phyloP scores from a whole-genome alignment of 2,113 vertebrate species.

The Shinisaurus crocodilurus region DNA sequence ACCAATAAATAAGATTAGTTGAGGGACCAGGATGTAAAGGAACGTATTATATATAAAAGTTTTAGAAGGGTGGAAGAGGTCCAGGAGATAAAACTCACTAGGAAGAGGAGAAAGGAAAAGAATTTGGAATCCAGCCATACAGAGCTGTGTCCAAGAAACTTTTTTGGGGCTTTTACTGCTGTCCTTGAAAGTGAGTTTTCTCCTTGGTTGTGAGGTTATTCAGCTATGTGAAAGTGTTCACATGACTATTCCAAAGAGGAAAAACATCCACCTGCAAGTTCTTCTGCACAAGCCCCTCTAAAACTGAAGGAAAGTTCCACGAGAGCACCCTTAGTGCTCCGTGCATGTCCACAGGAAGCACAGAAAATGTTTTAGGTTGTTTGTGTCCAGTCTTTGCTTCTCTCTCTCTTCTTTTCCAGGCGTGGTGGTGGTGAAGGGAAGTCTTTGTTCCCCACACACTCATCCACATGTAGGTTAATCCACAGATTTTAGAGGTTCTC shows the following conservation, averaged over 20 bases:
- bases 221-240: neutral
- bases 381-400: neutral
- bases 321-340: neutral
- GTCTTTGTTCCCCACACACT: neutral
- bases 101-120: neutral
- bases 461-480: neutral
- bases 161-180: constrained; percentile 21
- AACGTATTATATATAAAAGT: constrained; percentile 40
- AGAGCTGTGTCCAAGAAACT: constrained; percentile 39
- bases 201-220: neutral
- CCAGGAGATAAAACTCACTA: constrained; percentile 59
- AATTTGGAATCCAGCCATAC: constrained; percentile 44
- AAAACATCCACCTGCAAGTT: neutral
- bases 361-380: neutral
- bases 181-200: constrained; percentile 10
- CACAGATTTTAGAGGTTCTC: neutral
- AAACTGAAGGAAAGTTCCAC: neutral
- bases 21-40: constrained; percentile 58
- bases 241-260: neutral
- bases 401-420: neutral
- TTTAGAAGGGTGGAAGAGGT: constrained; percentile 60
- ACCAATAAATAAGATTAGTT: constrained; percentile 67
- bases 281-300: neutral
- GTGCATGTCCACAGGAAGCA: neutral
- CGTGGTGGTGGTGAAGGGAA: neutral